phyloP scores from a whole-genome alignment of 2,113 vertebrate species.

The Orcinus orca region DNA sequence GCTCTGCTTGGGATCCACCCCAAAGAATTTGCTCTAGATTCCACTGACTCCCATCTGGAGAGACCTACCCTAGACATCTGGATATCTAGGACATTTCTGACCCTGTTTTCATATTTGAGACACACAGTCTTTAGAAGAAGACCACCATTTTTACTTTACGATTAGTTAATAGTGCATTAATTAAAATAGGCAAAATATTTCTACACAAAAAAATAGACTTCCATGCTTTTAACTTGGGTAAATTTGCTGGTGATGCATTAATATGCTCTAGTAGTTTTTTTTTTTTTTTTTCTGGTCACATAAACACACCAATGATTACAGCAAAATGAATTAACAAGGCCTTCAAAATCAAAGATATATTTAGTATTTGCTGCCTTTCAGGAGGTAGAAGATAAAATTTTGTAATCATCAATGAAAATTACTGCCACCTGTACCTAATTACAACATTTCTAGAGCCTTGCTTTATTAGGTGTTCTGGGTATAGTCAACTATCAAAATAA shows the following conservation, averaged over 20 bases:
- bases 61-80: neutral
- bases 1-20: neutral
- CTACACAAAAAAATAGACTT: neutral
- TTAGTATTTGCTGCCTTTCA: slow-evolving; percentile 39
- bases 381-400: neutral
- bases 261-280: neutral
- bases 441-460: slow-evolving; percentile 68
- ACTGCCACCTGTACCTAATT: slow-evolving; percentile 68
- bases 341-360: slow-evolving; percentile 37
- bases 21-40: neutral
- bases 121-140: neutral
- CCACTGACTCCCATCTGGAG: accelerated
- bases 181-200: neutral
- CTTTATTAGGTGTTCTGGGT: slow-evolving; percentile 81
- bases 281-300: neutral
- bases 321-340: neutral
- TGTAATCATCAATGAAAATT: slow-evolving; percentile 65
- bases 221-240: neutral
- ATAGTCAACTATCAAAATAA: slow-evolving; percentile 70
- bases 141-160: neutral
- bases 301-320: neutral
- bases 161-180: neutral
- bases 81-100: neutral
- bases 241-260: neutral
- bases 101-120: neutral